A percentile compares a stretch with the other conserved stretches of the same genome.
phyloP scores from a whole-genome alignment of 2,797 vertebrate genomes.

The Dendrocincla tyrannina region DNA sequence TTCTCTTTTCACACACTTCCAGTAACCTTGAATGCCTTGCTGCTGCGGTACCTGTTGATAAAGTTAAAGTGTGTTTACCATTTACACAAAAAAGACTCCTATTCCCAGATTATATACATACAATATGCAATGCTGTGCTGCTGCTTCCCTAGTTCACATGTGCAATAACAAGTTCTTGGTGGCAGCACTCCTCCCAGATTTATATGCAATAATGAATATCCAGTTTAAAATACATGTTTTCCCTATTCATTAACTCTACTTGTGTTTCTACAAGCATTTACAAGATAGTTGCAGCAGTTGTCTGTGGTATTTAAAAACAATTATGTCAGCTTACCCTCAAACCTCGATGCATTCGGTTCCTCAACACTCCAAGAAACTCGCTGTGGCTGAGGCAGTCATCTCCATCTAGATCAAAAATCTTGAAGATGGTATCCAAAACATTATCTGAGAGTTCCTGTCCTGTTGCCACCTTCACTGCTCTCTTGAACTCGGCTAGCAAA shows the following conservation, averaged over 20 bases:
- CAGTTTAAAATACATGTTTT: neutral
- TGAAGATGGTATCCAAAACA: constrained; percentile 93
- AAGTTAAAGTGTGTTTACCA: constrained; percentile 13
- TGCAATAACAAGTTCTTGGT: neutral
- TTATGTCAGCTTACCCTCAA: constrained; percentile 81
- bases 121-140: neutral
- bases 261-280: neutral
- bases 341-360: constrained; percentile 90
- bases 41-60: constrained; percentile 85
- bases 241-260: neutral
- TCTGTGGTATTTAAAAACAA: neutral
- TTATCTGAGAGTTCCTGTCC: constrained; percentile 93
- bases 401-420: constrained; percentile 95
- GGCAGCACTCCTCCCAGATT: neutral
- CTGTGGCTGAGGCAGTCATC: constrained; percentile 93
- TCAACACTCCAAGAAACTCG: constrained; percentile 92
- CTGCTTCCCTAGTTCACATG: neutral
- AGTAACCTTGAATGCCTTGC: constrained; percentile 87
- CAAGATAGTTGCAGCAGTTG: neutral
- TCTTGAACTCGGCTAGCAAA: constrained; percentile 89
- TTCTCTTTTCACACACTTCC: constrained; percentile 96
- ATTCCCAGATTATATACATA: neutral
- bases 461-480: constrained; percentile 93
- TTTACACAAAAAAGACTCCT: neutral
- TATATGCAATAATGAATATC: neutral